Evolutionary conservation across 2,797 vertebrate species (phyloP), one percentile per base, ranked within the genome.

Genomic region (Scomberomorus guttatus): DNA sequence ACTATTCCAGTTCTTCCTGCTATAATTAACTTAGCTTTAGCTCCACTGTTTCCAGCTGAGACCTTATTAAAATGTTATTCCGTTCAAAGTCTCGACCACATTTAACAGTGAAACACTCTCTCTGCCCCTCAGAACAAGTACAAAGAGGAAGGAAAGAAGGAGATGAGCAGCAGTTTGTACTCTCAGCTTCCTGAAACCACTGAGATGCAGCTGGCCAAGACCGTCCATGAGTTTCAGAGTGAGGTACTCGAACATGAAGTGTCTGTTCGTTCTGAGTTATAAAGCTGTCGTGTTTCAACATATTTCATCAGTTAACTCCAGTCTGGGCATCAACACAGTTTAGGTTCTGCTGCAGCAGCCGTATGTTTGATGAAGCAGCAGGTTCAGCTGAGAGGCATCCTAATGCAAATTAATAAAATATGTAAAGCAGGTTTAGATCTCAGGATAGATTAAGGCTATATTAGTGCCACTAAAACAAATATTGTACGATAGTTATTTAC

Each of bases 71-170:
- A 20, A 27, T 42, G 46, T 51, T 29, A 18, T 52, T 15, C 22
- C 3, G 3, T 32, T 17, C 27, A 46, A 5, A 44, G 18, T 11
- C n/a, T 22, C 3, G 5, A 15, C 58, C 32, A 2, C 12, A 7
- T 6, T 13, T 72, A 50, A 18, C n/a, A 18, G 8, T 42, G 5
- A 46, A 44, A 34, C 37, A 1, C 14, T 55, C 14, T 60, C 17
- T 68, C 29, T 81, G 60, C 50, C 83, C 64, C 32, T 67, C 88
- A 98, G 97, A 94, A 95, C 71, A 97, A 97, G 77, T 98, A 98
- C 88, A 97, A 97, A 86, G 96, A 95, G 78, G 94, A 92, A 69
- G 92, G 93, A 14, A 97, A 93, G 89, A 89, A 83, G 78, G 87
- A 91, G 77, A 63, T 83, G 80, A 91, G 90, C 87, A 87, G 52